Base-by-base conservation (phyloP, 30 jellyfish, hydroid and myxozoan genomes). In the Cassiopea xamachana region DNA sequence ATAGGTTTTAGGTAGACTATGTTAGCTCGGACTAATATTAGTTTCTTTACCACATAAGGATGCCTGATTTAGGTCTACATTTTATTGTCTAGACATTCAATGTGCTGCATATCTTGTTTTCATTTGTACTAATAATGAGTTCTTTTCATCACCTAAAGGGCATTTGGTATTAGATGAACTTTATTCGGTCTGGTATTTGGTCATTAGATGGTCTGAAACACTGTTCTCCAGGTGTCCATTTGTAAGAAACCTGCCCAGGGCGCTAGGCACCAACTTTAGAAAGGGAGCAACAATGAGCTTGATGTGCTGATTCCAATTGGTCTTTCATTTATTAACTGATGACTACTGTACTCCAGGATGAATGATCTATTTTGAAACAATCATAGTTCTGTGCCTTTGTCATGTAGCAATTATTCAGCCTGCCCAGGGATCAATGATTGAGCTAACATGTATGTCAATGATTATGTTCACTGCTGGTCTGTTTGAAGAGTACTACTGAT, bases 141-240 rank as follows among this genome's bases (percentile, higher is more conserved):
- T 62, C 74, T 83, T 71, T 83, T 72, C 51, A 70, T 73, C 44
- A 83, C n/a, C 92, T 60, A 49, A 83, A 73, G 92, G 92, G 85
- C 83, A 48, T 79, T 71, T 78, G 87, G 87, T 78, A 69, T 78
- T 78, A 78, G 48, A 10, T 78, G 87, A 78, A 39, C 73, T 48
- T 47, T 39, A 7, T 16, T 75, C 47, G 84, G 84, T 75, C 84
- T 75, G 58, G 87, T 71, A 6, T 2, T 6, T 71, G 80, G 80
- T 43, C 58, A 71, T 6, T 71, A 7, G 15, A 19, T 67, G 76
- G 7, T 6, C 76, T 67, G n/a, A 15, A 15, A 67, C 39, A 13
- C 46, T 67, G 39, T 19, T 13, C 76, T 67, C 18, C 39, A 6
- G 15, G 76, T 67, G 4, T 2, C 9, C 9, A 51, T 9, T 51